Base-by-base conservation (phyloP, 2,113 vertebrate species). In the Neomonachus schauinslandi region DNA sequence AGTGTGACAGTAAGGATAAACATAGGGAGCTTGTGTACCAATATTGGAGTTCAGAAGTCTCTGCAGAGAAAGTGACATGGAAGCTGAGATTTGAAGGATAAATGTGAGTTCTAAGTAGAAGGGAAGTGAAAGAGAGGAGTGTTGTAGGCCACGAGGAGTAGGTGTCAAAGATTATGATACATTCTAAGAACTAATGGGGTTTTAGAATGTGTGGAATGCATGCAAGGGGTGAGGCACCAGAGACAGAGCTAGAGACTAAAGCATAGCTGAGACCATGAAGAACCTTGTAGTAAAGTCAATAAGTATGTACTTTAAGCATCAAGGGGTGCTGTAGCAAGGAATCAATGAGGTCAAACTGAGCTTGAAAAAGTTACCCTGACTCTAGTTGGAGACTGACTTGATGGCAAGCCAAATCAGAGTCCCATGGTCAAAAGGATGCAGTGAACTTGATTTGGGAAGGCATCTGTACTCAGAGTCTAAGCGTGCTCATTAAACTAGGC, bases 311-410 rank as follows among this genome's bases (percentile, higher is more conserved):
- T 61, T 69, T 65, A 57, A 91, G 65, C 86, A 65, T 86, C 53
- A 82, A 83, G 28, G 69, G 42, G 19, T 79, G 0, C 33, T 53
- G 12, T 71, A 74, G 28, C 42, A 80, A 74, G 51, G 16, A 87
- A 89, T 8, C 51, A 19, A 1, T 83, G 55, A 95, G 39, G 92
- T 83, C 55, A 88, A 19, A 76, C 89, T 91, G 59, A 95, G 21
- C 46, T 77, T 61, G 83, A 51, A 94, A 94, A 88, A 67, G 55
- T 91, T 79, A 31, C 13, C 7, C 31, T 53, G 14, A 4, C 36
- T 85, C 4, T 92, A 82, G 22, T 96, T 91, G 28, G n/a, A 89
- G 46, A 87, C 22, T 55, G n/a, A 83, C 77, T 95, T 88, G 39
- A 91, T 79, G 49, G 21, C 59, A 71, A 28, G 33, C n/a, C 42